Evolutionary conservation across 2,888 invertebrate genomes (phyloP).

Genomic region (Lasioglossum oenotherae): DNA sequence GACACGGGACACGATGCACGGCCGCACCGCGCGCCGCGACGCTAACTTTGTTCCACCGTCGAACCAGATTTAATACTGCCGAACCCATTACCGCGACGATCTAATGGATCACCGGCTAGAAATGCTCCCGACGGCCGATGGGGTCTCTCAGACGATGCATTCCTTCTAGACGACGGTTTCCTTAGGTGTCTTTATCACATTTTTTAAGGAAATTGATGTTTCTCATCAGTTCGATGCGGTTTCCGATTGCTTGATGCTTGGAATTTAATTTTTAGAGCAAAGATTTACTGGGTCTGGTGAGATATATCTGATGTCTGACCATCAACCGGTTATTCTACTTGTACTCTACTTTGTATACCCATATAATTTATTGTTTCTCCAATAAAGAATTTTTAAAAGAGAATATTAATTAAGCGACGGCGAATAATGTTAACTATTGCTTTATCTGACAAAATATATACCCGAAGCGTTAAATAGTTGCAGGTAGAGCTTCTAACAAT

Average conservation of each 20-base stretch:
- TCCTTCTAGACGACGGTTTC: neutral
- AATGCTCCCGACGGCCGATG: neutral
- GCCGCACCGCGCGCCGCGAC: constrained; percentile 25
- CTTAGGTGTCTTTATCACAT: neutral
- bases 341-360: neutral
- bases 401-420: neutral
- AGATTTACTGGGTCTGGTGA: no score
- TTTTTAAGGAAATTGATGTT: neutral
- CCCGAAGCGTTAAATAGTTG: no score
- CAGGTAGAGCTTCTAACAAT: neutral
- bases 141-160: neutral
- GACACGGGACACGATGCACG: constrained; percentile 20
- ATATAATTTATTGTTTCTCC: no score
- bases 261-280: neutral
- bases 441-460: neutral
- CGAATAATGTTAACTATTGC: neutral
- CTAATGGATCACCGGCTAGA: constrained; percentile 42
- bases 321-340: neutral
- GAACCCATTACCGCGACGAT: constrained; percentile 48
- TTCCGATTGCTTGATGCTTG: neutral
- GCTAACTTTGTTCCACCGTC: constrained; percentile 62
- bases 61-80: constrained; percentile 65
- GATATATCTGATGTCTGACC: neutral
- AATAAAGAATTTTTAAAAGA: neutral
- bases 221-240: neutral